Conservation (phyloP, 1,140 invertebrate genomes). For the Aleiodes sp. region DNA sequence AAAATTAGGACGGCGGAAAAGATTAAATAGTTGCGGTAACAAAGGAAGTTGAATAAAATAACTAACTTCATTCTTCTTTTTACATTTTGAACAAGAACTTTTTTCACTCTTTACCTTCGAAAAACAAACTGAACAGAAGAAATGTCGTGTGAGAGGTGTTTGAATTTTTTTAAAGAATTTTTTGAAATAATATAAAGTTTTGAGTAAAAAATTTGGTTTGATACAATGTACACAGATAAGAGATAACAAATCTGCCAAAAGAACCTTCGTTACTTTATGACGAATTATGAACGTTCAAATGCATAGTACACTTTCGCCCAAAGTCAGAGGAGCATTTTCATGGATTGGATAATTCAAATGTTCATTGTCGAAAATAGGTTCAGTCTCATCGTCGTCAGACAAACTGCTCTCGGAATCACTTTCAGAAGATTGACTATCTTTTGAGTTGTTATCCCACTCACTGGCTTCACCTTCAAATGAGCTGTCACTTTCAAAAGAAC, state of each 20-base stretch:
- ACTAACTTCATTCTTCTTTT: neutral
- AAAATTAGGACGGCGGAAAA: neutral
- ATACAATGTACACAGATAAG: neutral
- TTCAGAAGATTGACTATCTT: neutral
- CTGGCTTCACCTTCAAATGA: neutral
- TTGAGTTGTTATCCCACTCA: neutral
- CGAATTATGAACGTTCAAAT: neutral
- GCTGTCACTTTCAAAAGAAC: too few species aligned
- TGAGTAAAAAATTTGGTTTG: neutral
- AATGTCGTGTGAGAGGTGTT: neutral
- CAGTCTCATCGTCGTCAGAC: neutral
- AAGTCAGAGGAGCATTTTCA: neutral
- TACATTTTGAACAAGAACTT: neutral
- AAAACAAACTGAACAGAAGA: neutral
- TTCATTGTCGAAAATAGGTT: neutral
- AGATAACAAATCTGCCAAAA: neutral
- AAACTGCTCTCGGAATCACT: neutral
- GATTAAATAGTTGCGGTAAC: neutral
- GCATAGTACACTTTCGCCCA: constrained; percentile 2
- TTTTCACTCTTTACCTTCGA: neutral
- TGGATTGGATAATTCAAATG: neutral
- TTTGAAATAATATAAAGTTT: neutral
- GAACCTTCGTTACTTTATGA: neutral
- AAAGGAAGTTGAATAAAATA: constrained; percentile 1
- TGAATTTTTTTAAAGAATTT: neutral